Percentiles rank a stretch among this genome's conserved stretches.
These are phyloP conservation scores for Ameiurus melas DNA, from an alignment of 2,113 vertebrate genomes.

Conservation along the genomic window DNA sequence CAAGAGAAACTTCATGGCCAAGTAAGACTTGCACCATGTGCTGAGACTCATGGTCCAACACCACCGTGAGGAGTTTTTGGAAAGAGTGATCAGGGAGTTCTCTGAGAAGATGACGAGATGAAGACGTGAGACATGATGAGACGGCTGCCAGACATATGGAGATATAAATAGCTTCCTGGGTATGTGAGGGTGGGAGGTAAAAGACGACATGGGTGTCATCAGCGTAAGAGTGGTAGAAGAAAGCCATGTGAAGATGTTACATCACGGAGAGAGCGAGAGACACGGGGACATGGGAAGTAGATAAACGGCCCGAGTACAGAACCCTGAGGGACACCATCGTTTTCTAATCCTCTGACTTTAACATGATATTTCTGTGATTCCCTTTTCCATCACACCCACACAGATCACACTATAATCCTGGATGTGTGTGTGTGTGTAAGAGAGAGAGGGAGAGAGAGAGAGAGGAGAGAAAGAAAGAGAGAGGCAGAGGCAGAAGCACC, in stretches of 20 bases:
- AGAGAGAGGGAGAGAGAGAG: background rate
- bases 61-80: background rate
- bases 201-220: constrained; percentile 19
- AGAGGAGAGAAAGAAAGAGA: background rate
- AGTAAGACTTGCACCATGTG: constrained; percentile 16
- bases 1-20: constrained; percentile 1
- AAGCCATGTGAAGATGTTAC: background rate
- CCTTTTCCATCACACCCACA: background rate
- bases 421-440: background rate
- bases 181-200: constrained; percentile 26
- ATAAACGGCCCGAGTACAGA: background rate
- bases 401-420: background rate
- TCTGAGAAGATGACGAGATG: constrained; percentile 15
- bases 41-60: background rate
- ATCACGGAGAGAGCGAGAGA: background rate
- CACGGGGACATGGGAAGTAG: background rate
- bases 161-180: constrained; percentile 11
- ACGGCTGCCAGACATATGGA: constrained; percentile 16
- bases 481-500: background rate
- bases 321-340: background rate
- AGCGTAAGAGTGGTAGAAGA: constrained; percentile 3
- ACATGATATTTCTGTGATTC: background rate
- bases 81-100: constrained; percentile 5
- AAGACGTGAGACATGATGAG: constrained; percentile 11
- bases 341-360: background rate